Evolutionary conservation across 2,113 vertebrate genomes (phyloP).

Genomic region (Ursus arctos): DNA sequence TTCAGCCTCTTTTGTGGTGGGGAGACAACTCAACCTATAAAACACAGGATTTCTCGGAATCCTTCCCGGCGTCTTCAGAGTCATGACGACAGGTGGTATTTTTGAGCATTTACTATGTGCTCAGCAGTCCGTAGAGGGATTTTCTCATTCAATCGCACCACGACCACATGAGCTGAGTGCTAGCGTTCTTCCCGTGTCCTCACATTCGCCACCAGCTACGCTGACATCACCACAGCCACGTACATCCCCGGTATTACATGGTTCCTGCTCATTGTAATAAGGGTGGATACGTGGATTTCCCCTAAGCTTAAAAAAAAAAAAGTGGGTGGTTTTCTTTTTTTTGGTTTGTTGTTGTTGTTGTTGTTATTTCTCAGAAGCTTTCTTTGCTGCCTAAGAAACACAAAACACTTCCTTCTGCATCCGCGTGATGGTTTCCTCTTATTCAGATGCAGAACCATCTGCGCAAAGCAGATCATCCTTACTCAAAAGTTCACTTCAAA

Average conservation of each 20-base stretch:
- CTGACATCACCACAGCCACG: background rate
- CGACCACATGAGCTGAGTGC: background rate
- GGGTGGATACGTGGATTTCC: background rate
- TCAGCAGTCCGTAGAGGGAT: background rate
- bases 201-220: background rate
- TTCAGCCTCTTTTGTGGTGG: no score
- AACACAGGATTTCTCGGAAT: background rate
- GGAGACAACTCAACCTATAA: background rate
- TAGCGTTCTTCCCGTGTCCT: background rate
- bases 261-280: slow-evolving; percentile 4
- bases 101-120: background rate
- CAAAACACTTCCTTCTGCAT: slow-evolving; percentile 53
- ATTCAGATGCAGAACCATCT: slow-evolving; percentile 65
- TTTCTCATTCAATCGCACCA: background rate
- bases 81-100: background rate
- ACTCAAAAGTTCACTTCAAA: slow-evolving; percentile 65
- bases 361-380: slow-evolving; percentile 14
- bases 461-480: slow-evolving; percentile 60
- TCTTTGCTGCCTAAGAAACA: slow-evolving; percentile 71
- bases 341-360: background rate
- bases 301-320: background rate
- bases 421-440: slow-evolving; percentile 33
- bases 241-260: background rate
- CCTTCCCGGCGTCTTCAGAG: background rate
- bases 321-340: background rate